A percentile compares a stretch with the other conserved stretches of the same genome.
phyloP scores from a whole-genome alignment of 1,140 invertebrate species.

The Neelides sp. region DNA sequence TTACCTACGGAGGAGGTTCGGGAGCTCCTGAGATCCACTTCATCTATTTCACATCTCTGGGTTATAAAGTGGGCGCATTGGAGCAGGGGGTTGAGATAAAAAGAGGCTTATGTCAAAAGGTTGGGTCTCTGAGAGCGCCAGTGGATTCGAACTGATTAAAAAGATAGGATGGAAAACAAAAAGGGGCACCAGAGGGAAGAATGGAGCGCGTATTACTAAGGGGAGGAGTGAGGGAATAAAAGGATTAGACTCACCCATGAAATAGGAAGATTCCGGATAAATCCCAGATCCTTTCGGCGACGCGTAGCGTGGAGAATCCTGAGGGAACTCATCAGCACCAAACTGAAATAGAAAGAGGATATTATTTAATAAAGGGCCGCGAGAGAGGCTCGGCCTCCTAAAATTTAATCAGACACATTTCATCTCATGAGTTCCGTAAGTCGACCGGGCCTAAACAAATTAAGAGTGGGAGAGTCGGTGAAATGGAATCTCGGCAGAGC shows the following conservation, averaged over 20 bases:
- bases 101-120: too few relatives aligned
- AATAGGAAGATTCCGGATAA: conserved; percentile 46
- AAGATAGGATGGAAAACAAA: neutral
- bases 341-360: conserved; percentile 47
- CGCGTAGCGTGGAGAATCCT: conserved; percentile 70
- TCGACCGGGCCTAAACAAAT: neutral
- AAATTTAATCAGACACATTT: neutral
- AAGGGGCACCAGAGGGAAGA: neutral
- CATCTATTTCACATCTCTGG: too few relatives aligned
- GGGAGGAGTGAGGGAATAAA: conserved; percentile 4
- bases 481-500: neutral
- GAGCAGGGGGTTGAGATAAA: too few relatives aligned
- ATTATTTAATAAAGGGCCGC: conserved; percentile 1
- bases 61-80: too few relatives aligned
- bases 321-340: conserved; percentile 75
- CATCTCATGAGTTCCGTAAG: conserved; percentile 5
- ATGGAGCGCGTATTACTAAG: neutral
- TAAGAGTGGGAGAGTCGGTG: neutral
- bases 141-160: too few relatives aligned
- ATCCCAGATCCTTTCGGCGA: conserved; percentile 56
- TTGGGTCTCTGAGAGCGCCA: too few relatives aligned
- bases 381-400: neutral
- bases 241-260: conserved; percentile 37
- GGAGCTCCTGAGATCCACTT: too few relatives aligned
- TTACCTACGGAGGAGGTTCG: too few relatives aligned